Evolutionary conservation across 2,797 vertebrate genomes (phyloP), one percentile per base, ranked within the genome.

Genomic region (Chelmon rostratus): DNA sequence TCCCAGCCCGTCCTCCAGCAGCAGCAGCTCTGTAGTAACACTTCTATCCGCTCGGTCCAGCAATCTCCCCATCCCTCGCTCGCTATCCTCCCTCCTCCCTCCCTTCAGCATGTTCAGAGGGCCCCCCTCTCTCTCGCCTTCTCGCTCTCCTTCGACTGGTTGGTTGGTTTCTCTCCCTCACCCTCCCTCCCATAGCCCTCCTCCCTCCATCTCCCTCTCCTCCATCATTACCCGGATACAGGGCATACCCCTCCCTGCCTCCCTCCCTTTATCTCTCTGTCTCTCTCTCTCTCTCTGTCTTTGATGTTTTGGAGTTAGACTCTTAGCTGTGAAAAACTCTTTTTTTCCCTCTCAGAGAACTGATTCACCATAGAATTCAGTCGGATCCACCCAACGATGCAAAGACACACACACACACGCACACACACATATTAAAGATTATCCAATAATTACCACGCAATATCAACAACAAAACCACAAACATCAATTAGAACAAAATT

Each of bases 21-120:
- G 93, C 84, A 86, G 89, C 90, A 91, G 90, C 86, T 88, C 92
- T 92, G 92, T 95, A 94, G 95, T 95, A 95, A 95, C 94, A 95
- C 95, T 95, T 94, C 91, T 90, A 57, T 92, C 92, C 78, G 79
- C 85, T 93, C 64, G 42, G 86, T 89, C 86, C 89, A 68, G 88
- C 91, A 77, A 81, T 82, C 92, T 88, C 85, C 85, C 86, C 91
- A 89, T 90, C 90, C 86, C 86, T 90, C 78, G 1, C 86, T 89
- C 84, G 19, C 90, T 68, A 70, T 66, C 88, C 76, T 85, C 84
- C 83, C 88, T 83, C 86, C 88, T 82, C 85, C 83, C 82, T 84
- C 81, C 79, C 81, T 63, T 75, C 88, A 81, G 83, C 89, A 83
- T 72, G 84, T 74, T 87, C 87, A 91, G 82, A 91, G 78, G 75